phyloP scores from a whole-genome alignment of 2,888 invertebrate genomes.

The Molanna angustata region DNA sequence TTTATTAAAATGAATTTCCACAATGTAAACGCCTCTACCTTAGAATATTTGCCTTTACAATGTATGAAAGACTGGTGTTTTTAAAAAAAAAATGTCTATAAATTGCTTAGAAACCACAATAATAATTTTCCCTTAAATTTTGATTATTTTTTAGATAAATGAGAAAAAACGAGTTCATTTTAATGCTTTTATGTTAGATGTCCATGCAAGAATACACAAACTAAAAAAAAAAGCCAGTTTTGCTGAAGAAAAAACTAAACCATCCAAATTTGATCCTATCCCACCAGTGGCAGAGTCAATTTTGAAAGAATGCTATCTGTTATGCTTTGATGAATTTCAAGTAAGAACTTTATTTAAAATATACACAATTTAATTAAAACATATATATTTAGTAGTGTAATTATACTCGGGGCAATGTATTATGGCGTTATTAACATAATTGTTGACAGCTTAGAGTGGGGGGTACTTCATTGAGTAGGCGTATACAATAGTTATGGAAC shows the following conservation, averaged over 20 bases:
- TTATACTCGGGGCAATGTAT: not conserved
- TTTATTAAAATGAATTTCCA: not conserved
- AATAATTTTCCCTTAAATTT: not conserved
- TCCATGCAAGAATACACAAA: conserved; percentile 86
- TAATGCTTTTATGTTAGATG: conserved; percentile 95
- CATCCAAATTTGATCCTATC: conserved; percentile 87
- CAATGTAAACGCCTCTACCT: not conserved
- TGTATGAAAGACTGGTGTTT: too few relatives aligned
- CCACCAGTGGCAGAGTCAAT: conserved; percentile 89
- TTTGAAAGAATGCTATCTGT: conserved; percentile 80
- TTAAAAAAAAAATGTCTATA: too few relatives aligned
- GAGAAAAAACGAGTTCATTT: conserved; percentile 87
- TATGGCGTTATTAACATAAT: too few relatives aligned
- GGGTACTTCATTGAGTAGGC: too few relatives aligned
- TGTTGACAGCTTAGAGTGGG: too few relatives aligned
- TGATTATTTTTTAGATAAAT: conserved; percentile 53
- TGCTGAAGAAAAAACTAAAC: conserved; percentile 54
- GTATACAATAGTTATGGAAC: too few relatives aligned
- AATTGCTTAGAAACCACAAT: too few relatives aligned
- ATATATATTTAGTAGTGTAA: not conserved
- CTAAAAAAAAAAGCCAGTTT: conserved; percentile 65
- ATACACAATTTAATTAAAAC: not conserved
- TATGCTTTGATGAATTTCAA: conserved; percentile 99
- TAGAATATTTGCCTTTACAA: too few relatives aligned
- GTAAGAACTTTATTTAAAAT: too few relatives aligned